A percentile compares a stretch with the other conserved stretches of the same genome.
Evolutionary conservation across 2,113 vertebrate genomes (phyloP).

Genomic region (Octodon degus): DNA sequence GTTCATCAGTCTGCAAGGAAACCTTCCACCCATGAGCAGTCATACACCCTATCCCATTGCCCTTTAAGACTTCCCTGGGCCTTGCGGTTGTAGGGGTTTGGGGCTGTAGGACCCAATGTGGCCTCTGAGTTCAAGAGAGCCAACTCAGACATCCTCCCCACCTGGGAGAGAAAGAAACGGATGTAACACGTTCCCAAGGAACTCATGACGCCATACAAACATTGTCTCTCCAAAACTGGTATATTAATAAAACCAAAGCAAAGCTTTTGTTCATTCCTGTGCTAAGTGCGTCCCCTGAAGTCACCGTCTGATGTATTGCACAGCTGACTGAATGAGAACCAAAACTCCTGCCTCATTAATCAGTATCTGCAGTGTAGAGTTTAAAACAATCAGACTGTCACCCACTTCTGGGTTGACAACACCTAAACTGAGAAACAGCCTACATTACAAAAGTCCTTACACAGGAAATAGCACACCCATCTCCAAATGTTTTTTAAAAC

Average conservation of each 20-base stretch:
- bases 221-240: neutral
- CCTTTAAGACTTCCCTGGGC: too few species aligned
- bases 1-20: neutral
- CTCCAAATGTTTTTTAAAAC: neutral
- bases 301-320: too few species aligned
- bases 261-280: neutral
- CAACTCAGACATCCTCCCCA: neutral
- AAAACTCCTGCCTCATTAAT: neutral
- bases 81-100: rapidly evolving
- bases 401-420: neutral
- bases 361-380: neutral
- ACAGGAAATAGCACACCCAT: neutral
- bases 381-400: neutral
- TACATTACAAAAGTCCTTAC: neutral
- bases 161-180: neutral
- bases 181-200: neutral
- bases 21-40: too few species aligned
- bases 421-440: neutral
- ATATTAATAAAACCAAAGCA: neutral
- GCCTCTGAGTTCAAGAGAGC: neutral
- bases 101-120: neutral
- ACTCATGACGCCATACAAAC: neutral
- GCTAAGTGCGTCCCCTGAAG: neutral
- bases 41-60: too few species aligned
- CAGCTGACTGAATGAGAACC: neutral